A percentile compares a stretch with the other conserved stretches of the same genome.
Conservation (phyloP, 2,888 invertebrate genomes). For the Lepetodrilus schrolli region DNA sequence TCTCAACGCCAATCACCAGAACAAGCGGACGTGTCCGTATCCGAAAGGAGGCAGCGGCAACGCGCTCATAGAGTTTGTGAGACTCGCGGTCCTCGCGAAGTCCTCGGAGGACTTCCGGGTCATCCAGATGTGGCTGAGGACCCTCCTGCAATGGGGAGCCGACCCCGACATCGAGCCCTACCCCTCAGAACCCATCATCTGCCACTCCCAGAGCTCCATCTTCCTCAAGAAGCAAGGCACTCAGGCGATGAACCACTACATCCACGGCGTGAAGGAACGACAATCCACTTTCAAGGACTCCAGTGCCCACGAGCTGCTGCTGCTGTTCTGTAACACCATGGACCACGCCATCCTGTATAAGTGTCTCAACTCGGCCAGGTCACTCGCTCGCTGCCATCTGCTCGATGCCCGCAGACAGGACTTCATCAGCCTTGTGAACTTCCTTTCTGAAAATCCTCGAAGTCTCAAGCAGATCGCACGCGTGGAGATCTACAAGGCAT, state of each 20-base stretch:
- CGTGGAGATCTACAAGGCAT: constrained; percentile 82
- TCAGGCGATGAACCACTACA: constrained; percentile 80
- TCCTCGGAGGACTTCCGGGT: constrained; percentile 82
- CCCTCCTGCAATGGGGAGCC: constrained; percentile 84
- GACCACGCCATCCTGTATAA: constrained; percentile 82
- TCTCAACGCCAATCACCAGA: constrained; percentile 80
- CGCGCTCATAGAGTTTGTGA: constrained; percentile 81
- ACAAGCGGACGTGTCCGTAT: constrained; percentile 76
- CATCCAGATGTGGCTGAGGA: constrained; percentile 83
- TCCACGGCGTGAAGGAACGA: constrained; percentile 82
- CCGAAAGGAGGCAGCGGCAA: constrained; percentile 74
- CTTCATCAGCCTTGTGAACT: constrained; percentile 78
- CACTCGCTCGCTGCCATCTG: constrained; percentile 78
- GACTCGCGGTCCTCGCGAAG: constrained; percentile 82
- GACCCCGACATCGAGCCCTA: constrained; percentile 82
- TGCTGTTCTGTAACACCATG: constrained; percentile 79
- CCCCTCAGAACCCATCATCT: constrained; percentile 77
- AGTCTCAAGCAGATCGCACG: constrained; percentile 84
- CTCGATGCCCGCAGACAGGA: constrained; percentile 74
- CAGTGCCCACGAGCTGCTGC: constrained; percentile 81
- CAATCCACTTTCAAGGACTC: constrained; percentile 78
- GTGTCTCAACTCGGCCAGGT: constrained; percentile 81
- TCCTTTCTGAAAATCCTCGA: constrained; percentile 81
- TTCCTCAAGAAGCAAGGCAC: constrained; percentile 77
- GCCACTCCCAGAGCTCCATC: constrained; percentile 78